Percentiles rank a stretch among this genome's conserved stretches.
Evolutionary conservation across 2,888 invertebrate genomes (phyloP).

Genomic region (Philonicus albiceps): DNA sequence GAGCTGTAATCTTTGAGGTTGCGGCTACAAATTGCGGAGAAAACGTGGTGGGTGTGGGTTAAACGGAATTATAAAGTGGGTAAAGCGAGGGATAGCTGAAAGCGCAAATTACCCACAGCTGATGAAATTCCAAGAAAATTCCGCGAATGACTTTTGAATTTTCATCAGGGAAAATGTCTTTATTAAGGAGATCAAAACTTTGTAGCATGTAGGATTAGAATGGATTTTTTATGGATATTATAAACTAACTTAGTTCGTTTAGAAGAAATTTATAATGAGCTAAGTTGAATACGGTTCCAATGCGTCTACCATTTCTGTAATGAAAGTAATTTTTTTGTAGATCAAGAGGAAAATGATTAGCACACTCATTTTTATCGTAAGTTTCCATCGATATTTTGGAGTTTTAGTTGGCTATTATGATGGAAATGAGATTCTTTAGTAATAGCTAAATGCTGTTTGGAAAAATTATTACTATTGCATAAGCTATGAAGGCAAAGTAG

Average conservation of each 20-base stretch:
- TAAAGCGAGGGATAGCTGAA: neutral
- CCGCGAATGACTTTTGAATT: neutral
- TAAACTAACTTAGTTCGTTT: neutral
- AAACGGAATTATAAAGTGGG: neutral
- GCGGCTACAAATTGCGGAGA: neutral
- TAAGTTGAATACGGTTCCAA: neutral
- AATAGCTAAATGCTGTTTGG: too few relatives aligned
- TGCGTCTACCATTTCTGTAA: too few relatives aligned
- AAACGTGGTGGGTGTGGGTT: neutral
- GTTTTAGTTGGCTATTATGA: too few relatives aligned
- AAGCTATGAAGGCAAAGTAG: too few relatives aligned
- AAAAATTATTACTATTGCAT: too few relatives aligned
- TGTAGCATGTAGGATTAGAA: neutral
- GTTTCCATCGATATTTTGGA: too few relatives aligned
- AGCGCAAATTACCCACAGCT: neutral
- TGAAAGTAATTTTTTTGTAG: neutral
- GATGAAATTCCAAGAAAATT: neutral
- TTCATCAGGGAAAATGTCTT: neutral
- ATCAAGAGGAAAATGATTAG: neutral
- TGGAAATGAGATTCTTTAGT: too few relatives aligned
- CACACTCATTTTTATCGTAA: too few relatives aligned
- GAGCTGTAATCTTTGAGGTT: neutral
- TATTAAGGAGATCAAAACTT: neutral
- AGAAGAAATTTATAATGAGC: neutral
- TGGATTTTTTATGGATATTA: neutral